A percentile compares a stretch with the other conserved stretches of the same genome.
Evolutionary conservation across 2,888 invertebrate species (phyloP).

Genomic region (Drymonia ruficornis): DNA sequence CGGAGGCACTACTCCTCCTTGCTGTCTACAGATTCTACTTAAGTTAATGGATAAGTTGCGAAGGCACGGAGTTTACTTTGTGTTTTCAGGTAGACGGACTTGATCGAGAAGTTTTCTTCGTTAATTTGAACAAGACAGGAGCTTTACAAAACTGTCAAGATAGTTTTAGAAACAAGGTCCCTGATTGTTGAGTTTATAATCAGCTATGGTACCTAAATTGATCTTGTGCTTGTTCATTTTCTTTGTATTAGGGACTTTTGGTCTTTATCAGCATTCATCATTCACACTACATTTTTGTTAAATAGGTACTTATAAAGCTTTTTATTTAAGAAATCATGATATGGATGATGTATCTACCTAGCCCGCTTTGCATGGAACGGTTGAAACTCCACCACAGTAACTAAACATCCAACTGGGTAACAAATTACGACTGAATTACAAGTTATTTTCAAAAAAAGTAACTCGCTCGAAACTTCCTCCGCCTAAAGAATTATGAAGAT

Average conservation of each 20-base stretch:
- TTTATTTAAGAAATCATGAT: background rate
- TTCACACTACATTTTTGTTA: too few species aligned
- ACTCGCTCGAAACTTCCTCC: conserved; percentile 71
- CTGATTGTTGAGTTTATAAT: conserved; percentile 51
- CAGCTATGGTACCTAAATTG: conserved; percentile 24
- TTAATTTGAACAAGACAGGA: conserved; percentile 81
- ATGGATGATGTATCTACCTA: background rate
- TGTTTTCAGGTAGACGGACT: conserved; percentile 83
- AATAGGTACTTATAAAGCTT: too few species aligned
- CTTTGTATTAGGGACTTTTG: conserved; percentile 1
- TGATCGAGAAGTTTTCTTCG: conserved; percentile 82
- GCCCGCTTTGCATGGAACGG: background rate
- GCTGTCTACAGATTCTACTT: conserved; percentile 84
- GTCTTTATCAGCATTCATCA: too few species aligned
- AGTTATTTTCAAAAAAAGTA: conserved; percentile 78
- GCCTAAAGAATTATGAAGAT: conserved; percentile 82
- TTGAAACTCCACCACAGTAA: conserved; percentile 44
- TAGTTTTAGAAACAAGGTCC: conserved; percentile 62
- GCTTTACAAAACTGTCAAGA: conserved; percentile 74
- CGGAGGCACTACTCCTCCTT: conserved; percentile 68
- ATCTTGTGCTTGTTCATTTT: conserved; percentile 6
- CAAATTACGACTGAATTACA: conserved; percentile 80
- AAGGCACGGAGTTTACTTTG: conserved; percentile 82
- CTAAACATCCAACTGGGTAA: conserved; percentile 63
- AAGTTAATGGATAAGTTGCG: conserved; percentile 84